These are phyloP conservation scores for Acanthosepion lycidas DNA, from an alignment of 2,888 invertebrate species.

Conservation along the genomic window DNA sequence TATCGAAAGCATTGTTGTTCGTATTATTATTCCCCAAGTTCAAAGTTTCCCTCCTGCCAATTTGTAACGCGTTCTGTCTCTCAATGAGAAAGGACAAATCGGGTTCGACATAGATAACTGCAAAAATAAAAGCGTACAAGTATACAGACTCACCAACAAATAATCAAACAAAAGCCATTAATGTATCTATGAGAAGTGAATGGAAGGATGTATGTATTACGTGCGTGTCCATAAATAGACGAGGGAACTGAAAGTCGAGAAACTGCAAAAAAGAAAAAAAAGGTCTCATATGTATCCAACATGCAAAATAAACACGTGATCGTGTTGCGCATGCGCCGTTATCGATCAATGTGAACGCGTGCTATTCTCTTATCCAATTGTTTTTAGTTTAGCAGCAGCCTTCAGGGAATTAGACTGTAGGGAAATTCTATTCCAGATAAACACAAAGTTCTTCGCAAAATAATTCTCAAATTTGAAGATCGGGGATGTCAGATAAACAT, in stretches of 20 bases:
- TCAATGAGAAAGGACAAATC: background rate
- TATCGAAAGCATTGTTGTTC: too few relatives aligned
- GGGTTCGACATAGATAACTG: background rate
- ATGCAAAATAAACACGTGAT: background rate
- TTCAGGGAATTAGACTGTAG: background rate
- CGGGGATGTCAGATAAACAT: background rate
- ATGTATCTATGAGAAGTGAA: background rate
- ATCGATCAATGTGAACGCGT: background rate
- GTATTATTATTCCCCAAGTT: background rate
- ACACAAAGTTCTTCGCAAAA: background rate
- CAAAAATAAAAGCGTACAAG: background rate
- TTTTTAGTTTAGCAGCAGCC: background rate
- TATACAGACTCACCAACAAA: background rate
- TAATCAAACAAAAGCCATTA: background rate
- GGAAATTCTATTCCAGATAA: constrained; percentile 17
- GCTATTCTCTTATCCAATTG: background rate
- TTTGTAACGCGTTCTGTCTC: background rate
- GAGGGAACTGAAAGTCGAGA: background rate
- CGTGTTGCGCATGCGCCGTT: background rate
- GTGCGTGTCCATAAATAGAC: constrained; percentile 7
- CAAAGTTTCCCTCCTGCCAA: background rate
- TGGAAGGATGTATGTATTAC: background rate
- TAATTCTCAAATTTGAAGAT: background rate
- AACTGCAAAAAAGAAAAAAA: background rate
- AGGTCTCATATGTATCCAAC: background rate